Evolutionary conservation across 2,888 invertebrate genomes (phyloP), one percentile per base, ranked within the genome.

Genomic region (Nysson spinosus): DNA sequence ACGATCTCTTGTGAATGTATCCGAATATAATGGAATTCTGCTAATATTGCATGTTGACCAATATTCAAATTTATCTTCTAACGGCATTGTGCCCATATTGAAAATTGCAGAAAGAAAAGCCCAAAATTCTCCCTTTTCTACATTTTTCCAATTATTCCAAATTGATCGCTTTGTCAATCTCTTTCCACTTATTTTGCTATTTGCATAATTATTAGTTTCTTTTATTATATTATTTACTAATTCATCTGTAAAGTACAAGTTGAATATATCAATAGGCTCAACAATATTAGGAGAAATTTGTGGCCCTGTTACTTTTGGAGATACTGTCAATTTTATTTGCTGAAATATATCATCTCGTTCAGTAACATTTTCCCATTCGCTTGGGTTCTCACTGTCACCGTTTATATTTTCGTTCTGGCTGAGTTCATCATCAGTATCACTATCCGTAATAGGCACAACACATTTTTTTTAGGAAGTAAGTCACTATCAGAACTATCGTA

Each of bases 71-170:
- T 57, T 12, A 52, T 64, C 57, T 17, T 51, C 50, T 22, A 57
- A 16, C 7, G 46, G 43, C 46, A 72, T 64, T 28, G 52, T 54
- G 4, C 65, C 62, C 68, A 71, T 69, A 56, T 72, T 72, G 20
- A 74, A 40, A 19, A 71, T 57, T 6, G 69, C 64, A 11, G 47
- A 60, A 43, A 73, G 24, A 65, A 64, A 75, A 28, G 69, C 64
- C 61, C 42, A 51, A 34, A 71, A 61, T 52, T 62, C 62, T 58
- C 37, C 67, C 14, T 43, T 55, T 30, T 39, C 60, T 16, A 64
- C 54, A 66, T 52, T 47, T 19, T 17, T 7, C 61, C 72, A 74
- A 4, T 19, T 57, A 11, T 52, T 44, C 64, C 57, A 64, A 24
- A 62, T 35, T 17, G 58, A 58, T 2, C 9, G n/a, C 7, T 43